These are phyloP conservation scores for Panthera leo DNA, from an alignment of 2,113 vertebrate genomes.

Conservation along the genomic window DNA sequence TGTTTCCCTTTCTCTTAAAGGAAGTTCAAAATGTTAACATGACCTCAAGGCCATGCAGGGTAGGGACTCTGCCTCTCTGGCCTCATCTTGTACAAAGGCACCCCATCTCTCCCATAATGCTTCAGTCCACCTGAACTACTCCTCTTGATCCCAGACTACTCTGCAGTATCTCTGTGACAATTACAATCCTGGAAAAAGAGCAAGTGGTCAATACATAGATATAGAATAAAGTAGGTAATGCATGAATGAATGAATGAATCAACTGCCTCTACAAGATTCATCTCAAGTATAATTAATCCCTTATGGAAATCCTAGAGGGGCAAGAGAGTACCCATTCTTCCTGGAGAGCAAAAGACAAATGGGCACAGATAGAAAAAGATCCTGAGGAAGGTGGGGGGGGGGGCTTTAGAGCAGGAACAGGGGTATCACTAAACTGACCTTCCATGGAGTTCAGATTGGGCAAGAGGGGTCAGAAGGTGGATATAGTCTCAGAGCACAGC, in stretches of 20 bases:
- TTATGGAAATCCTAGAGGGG: background rate
- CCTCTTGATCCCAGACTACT: background rate
- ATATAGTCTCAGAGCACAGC: background rate
- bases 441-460: background rate
- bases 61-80: background rate
- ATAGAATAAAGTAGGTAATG: background rate
- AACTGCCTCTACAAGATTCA: background rate
- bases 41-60: background rate
- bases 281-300: background rate
- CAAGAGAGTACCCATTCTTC: background rate
- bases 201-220: background rate
- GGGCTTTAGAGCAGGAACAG: background rate
- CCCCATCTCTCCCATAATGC: background rate
- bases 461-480: background rate
- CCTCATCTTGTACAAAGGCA: background rate
- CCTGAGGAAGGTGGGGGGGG: background rate
- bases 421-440: background rate
- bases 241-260: background rate
- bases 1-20: background rate
- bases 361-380: background rate
- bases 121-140: background rate
- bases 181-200: background rate
- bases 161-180: background rate
- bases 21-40: background rate
- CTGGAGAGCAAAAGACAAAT: background rate